These are phyloP conservation scores for Serranus cabrilla DNA, from an alignment of 2,797 vertebrate genomes.

Conservation along the genomic window DNA sequence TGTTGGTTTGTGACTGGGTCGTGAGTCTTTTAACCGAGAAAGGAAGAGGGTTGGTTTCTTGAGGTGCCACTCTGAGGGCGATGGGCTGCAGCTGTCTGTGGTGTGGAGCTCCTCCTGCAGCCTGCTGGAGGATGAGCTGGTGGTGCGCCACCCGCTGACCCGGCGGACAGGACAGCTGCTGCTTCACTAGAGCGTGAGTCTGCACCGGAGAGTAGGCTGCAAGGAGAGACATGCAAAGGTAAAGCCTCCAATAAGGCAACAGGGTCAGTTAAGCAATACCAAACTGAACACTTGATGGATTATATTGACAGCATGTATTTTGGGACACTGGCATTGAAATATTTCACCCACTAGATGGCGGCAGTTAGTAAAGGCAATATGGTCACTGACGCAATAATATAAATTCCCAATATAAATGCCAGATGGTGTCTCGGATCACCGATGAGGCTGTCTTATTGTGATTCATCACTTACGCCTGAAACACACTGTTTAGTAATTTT, in stretches of 20 bases:
- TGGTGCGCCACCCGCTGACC: constrained; percentile 90
- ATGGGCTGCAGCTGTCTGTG: constrained; percentile 93
- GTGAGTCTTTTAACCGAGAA: constrained; percentile 83
- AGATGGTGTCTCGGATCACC: too few relatives aligned
- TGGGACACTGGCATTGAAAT: too few relatives aligned
- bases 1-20: constrained; percentile 62
- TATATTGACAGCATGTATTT: too few relatives aligned
- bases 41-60: constrained; percentile 85
- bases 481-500: not conserved
- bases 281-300: too few relatives aligned
- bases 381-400: too few relatives aligned
- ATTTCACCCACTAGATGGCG: too few relatives aligned
- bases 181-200: constrained; percentile 90
- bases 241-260: too few relatives aligned
- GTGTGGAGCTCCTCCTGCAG: constrained; percentile 65
- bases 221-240: constrained; percentile 42
- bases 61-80: constrained; percentile 87
- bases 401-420: too few relatives aligned
- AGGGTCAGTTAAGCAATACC: too few relatives aligned
- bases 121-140: constrained; percentile 90
- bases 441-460: too few relatives aligned
- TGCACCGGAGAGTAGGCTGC: constrained; percentile 90
- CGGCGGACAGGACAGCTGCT: constrained; percentile 87
- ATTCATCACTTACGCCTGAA: not conserved
- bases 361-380: too few relatives aligned